phyloP scores from a whole-genome alignment of 2,797 vertebrate genomes.

The Geotrypetes seraphini region DNA sequence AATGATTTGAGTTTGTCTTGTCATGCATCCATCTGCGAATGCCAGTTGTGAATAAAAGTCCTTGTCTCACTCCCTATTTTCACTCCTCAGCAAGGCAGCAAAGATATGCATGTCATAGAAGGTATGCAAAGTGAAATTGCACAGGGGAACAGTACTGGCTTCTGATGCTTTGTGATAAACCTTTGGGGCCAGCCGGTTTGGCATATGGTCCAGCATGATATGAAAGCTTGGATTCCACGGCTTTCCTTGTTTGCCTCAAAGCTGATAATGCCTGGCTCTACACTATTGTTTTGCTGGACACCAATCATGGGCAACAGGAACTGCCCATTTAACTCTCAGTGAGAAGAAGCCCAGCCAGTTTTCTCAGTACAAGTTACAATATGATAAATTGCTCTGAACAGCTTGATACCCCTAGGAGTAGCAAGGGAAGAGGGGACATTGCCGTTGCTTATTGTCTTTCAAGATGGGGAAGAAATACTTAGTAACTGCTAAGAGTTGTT shows the following conservation, averaged over 20 bases:
- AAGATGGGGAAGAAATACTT: slow-evolving; percentile 34
- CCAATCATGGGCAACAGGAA: slow-evolving; percentile 65
- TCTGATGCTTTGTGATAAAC: slow-evolving; percentile 88
- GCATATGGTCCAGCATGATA: slow-evolving; percentile 96
- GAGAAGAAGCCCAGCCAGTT: slow-evolving; percentile 71
- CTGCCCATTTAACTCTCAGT: slow-evolving; percentile 77
- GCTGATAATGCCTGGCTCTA: slow-evolving; percentile 90
- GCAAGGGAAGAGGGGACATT: slow-evolving; percentile 42
- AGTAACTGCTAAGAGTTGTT: slow-evolving; percentile 34
- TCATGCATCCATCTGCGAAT: slow-evolving; percentile 80
- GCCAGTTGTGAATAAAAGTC: slow-evolving; percentile 71
- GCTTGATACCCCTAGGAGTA: slow-evolving; percentile 65
- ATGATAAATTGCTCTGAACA: slow-evolving; percentile 71
- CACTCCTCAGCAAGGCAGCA: too few species aligned
- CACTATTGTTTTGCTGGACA: slow-evolving; percentile 82
- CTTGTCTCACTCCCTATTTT: too few species aligned
- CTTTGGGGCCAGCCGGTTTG: slow-evolving; percentile 82
- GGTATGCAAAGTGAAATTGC: slow-evolving; percentile 69
- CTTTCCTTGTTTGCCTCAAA: slow-evolving; percentile 68
- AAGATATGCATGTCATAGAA: slow-evolving; percentile 62
- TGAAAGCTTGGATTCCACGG: slow-evolving; percentile 73
- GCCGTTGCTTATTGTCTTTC: slow-evolving; percentile 51
- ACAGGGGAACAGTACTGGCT: slow-evolving; percentile 63
- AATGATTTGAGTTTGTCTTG: slow-evolving; percentile 52
- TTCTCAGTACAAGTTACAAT: slow-evolving; percentile 88